Evolutionary conservation across 1,140 invertebrate species (phyloP).

Genomic region (Atta cephalotes): DNA sequence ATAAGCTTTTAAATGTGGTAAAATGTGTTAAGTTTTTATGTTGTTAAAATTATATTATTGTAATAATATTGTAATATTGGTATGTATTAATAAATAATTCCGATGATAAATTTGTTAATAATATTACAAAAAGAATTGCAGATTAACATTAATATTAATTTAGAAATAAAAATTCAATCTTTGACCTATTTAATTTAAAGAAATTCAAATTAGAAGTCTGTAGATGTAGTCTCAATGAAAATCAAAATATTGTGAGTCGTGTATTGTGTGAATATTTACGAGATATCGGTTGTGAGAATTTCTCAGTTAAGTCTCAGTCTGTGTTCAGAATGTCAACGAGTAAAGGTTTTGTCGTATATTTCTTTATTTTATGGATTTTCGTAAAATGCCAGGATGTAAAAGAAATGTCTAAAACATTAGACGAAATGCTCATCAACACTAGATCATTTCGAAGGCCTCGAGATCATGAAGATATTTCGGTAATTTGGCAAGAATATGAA

Average conservation of each 20-base stretch:
- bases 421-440: background rate
- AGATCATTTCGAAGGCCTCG: background rate
- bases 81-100: conserved; percentile 11
- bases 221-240: background rate
- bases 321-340: conserved; percentile 39
- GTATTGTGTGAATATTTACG: conserved; percentile 22
- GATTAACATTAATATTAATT: background rate
- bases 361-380: conserved; percentile 40
- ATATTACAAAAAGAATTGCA: background rate
- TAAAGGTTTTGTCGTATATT: background rate
- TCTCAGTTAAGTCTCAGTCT: background rate
- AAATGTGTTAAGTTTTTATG: background rate
- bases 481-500: conserved; percentile 76
- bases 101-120: background rate
- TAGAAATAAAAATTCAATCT: background rate
- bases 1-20: background rate
- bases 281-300: background rate
- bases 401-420: background rate
- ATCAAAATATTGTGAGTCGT: conserved; percentile 67
- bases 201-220: conserved; percentile 7
- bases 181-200: background rate
- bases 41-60: background rate
- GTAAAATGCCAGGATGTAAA: conserved; percentile 23
- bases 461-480: conserved; percentile 26
- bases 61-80: background rate